These are phyloP conservation scores for Burhinus oedicnemus DNA, from an alignment of 2,113 vertebrate genomes.

Conservation along the genomic window DNA sequence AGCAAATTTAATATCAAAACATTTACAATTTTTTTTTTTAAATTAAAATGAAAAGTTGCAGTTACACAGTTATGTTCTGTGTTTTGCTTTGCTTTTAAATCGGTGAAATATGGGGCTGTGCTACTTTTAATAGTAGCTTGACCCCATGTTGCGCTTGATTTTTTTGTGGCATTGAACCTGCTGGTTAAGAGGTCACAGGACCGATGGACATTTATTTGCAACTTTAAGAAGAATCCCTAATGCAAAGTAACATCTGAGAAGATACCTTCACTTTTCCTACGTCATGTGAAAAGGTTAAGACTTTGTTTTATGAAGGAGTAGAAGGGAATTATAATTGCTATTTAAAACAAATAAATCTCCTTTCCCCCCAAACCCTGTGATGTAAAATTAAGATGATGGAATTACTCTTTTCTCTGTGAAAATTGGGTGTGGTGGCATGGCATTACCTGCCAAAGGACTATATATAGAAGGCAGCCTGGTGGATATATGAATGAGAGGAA, in stretches of 20 bases:
- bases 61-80: neutral
- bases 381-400: neutral
- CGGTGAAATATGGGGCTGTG: neutral
- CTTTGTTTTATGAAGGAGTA: neutral
- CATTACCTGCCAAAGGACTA: neutral
- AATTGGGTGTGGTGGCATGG: neutral
- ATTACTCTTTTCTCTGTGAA: neutral
- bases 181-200: neutral
- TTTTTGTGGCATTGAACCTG: neutral
- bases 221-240: neutral
- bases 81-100: neutral
- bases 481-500: neutral
- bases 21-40: neutral
- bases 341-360: neutral
- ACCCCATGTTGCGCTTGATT: neutral
- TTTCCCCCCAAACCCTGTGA: neutral
- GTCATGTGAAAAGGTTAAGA: neutral
- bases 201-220: neutral
- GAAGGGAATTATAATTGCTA: neutral
- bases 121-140: neutral
- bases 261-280: neutral
- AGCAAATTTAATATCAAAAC: neutral
- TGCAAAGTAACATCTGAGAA: neutral
- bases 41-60: neutral
- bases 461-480: neutral